Conservation (phyloP, 2,797 vertebrate genomes). For the Pangasius macronema region DNA sequence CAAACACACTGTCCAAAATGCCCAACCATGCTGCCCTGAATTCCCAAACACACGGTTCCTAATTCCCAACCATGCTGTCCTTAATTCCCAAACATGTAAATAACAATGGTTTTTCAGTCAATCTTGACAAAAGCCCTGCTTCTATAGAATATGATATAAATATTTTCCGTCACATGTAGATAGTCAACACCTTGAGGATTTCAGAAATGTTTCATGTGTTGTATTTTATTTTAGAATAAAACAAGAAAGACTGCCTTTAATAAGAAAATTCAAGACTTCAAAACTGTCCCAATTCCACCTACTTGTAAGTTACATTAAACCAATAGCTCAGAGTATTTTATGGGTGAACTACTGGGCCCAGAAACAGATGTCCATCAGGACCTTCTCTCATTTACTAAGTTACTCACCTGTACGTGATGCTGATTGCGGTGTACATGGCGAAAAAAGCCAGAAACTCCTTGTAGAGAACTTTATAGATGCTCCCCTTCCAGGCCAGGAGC, state of each 20-base stretch:
- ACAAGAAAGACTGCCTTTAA: not conserved
- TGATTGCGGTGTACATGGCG: conserved; percentile 83
- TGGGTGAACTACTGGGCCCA: too few relatives aligned
- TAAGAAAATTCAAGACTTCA: not conserved
- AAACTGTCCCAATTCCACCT: not conserved
- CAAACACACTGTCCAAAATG: not conserved
- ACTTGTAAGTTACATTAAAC: not conserved
- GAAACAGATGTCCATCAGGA: not conserved
- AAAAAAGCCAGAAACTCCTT: conserved; percentile 91
- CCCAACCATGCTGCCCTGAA: not conserved
- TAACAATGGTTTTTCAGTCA: not conserved
- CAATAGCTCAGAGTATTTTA: not conserved
- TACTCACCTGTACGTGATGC: conserved; percentile 86
- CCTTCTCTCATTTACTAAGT: not conserved
- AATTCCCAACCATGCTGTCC: not conserved
- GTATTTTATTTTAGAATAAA: not conserved
- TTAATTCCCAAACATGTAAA: not conserved
- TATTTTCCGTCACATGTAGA: not conserved
- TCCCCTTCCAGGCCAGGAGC: conserved; percentile 89
- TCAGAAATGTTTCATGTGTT: not conserved
- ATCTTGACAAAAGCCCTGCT: not conserved
- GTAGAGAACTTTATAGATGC: conserved; percentile 94
- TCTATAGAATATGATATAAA: not conserved
- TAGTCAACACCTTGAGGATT: not conserved
- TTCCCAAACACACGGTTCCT: not conserved